Percentiles rank a stretch among this genome's conserved stretches.
These are phyloP conservation scores for Ceratosolen solmsi DNA, from an alignment of 1,140 invertebrate species.

Conservation along the genomic window DNA sequence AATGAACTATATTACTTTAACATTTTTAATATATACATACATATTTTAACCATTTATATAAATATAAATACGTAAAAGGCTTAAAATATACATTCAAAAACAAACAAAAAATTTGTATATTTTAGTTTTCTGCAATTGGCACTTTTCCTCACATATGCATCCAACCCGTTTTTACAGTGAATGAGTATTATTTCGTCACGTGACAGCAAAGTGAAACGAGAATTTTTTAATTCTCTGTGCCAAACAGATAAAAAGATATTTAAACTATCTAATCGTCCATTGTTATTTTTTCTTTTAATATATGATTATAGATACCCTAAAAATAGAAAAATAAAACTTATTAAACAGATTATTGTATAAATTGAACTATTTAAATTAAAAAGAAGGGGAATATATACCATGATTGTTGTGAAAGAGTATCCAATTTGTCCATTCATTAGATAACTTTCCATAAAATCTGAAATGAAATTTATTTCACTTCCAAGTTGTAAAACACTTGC, in stretches of 20 bases:
- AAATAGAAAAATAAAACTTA: constrained; percentile 41
- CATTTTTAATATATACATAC: constrained; percentile 30
- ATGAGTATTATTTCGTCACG: constrained; percentile 39
- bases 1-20: too few species aligned
- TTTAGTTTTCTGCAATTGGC: neutral
- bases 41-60: constrained; percentile 30
- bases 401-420: constrained; percentile 88
- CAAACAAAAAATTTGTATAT: neutral
- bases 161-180: constrained; percentile 29
- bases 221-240: constrained; percentile 26
- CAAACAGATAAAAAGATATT: constrained; percentile 10
- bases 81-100: constrained; percentile 30
- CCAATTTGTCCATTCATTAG: constrained; percentile 85
- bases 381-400: constrained; percentile 70
- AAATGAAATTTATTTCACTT: constrained; percentile 88
- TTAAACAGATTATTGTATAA: neutral
- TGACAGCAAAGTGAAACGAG: constrained; percentile 33
- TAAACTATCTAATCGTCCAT: constrained; percentile 36
- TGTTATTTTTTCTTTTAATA: constrained; percentile 48
- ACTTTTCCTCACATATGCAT: neutral
- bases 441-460: constrained; percentile 86
- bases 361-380: constrained; percentile 19
- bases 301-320: constrained; percentile 49
- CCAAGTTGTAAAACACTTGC: constrained; percentile 87
- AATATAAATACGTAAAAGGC: constrained; percentile 4